phyloP scores from a whole-genome alignment of 1,140 invertebrate species.

The Eumeta japonica region DNA sequence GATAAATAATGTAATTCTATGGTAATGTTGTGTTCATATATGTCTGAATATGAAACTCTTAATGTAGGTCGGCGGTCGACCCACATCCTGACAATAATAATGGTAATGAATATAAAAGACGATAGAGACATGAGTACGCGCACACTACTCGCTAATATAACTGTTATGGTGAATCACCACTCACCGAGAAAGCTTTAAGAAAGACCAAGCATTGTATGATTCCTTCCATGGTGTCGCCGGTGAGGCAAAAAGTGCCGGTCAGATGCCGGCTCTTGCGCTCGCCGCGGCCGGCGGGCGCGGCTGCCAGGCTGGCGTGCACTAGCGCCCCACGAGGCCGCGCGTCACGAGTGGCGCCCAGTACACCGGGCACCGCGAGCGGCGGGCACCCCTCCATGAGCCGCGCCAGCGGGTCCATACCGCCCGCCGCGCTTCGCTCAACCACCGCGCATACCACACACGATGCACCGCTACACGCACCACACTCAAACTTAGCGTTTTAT shows the following conservation, averaged over 20 bases:
- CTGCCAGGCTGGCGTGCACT: conserved; percentile 74
- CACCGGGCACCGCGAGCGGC: conserved; percentile 60
- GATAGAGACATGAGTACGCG: too few relatives aligned
- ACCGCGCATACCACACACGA: background rate
- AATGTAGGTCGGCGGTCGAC: too few relatives aligned
- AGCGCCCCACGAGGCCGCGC: conserved; percentile 66
- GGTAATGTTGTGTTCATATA: too few relatives aligned
- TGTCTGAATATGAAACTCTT: too few relatives aligned
- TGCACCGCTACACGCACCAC: conserved; percentile 7
- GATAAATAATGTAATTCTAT: too few relatives aligned
- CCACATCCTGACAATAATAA: too few relatives aligned
- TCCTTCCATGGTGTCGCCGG: conserved; percentile 87
- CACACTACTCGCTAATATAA: too few relatives aligned
- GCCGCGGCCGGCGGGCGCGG: conserved; percentile 67
- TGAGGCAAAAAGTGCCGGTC: conserved; percentile 82
- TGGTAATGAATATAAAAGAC: background rate
- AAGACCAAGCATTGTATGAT: conserved; percentile 90
- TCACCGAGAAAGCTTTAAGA: conserved; percentile 88
- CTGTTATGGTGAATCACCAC: too few relatives aligned
- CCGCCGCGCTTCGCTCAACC: background rate
- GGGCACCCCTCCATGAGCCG: conserved; percentile 69
- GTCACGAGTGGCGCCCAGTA: conserved; percentile 60
- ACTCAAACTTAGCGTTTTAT: background rate
- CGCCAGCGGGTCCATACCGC: conserved; percentile 74
- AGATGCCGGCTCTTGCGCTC: conserved; percentile 74